Evolutionary conservation across 2,888 invertebrate genomes (phyloP), one percentile per base, ranked within the genome.

Genomic region (Psococerastis gibbosa): DNA sequence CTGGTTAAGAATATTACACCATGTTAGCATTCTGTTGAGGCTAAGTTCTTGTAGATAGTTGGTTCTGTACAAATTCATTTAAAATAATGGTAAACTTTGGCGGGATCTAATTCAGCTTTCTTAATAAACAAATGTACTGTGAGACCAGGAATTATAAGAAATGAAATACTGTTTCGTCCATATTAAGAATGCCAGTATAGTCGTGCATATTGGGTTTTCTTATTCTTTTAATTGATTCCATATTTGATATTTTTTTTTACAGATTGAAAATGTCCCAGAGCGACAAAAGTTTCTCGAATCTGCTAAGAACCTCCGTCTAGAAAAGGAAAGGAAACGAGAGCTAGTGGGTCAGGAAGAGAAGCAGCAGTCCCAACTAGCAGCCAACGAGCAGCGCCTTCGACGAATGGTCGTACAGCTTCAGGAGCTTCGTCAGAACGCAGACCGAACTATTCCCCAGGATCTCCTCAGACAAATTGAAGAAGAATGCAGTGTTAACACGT

Each of bases 381-480:
- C 67, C 49, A 56, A 63, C 5, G 68, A 70, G 43, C 68, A 70
- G 54, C 59, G 66, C 32, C 59, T 69, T 11, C 65, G 67, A 45
- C 69, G 81, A 49, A 58, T 83, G 34, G 74, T 78, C 52, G 68
- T 77, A 50, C 78, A 79, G 55, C 62, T 83, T 35, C 71, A 69
- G 47, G 73, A 72, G 44, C 55, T 71, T 23, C 63, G 67, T 33
- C 64, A 68, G 47, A 65, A 69, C 2, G 66, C 66, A 41, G 63
- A 66, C 1, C 70, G 69, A 27, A 64, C 73, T 4, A 72, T 73
- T 1, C 72, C 75, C 1, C 70, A 73, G 57, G 73, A 74, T 34
- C 65, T 84, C 44, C 63, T 84, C 38, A 75, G 77, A 56, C 71
- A 76, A 51, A 61, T 84, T 49, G 74, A 78, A 54, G 81, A 84